Percentiles rank a stretch among this genome's conserved stretches.
Evolutionary conservation across 2,113 vertebrate species (phyloP).

Genomic region (Mionectes macconnelli): DNA sequence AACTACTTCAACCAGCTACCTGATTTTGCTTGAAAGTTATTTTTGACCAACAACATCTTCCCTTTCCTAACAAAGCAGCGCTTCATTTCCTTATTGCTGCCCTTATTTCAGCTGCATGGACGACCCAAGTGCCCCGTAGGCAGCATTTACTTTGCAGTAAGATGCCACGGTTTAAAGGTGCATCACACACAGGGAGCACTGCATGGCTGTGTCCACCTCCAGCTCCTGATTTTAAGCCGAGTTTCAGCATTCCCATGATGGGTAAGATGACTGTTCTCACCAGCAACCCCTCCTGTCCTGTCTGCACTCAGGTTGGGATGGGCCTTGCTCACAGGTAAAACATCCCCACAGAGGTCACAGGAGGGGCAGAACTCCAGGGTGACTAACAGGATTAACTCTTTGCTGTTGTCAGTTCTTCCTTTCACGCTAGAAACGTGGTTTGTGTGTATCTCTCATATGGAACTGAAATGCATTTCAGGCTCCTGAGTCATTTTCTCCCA

Average conservation of each 20-base stretch:
- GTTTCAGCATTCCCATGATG: background rate
- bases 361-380: background rate
- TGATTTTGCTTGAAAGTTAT: background rate
- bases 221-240: rapidly evolving
- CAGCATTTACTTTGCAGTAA: background rate
- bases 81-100: background rate
- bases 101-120: background rate
- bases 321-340: background rate
- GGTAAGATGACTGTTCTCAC: background rate
- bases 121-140: background rate
- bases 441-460: background rate
- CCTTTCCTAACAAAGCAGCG: background rate
- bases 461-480: background rate
- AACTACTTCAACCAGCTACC: constrained; percentile 3
- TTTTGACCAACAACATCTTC: background rate
- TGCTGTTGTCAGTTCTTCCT: background rate
- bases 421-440: background rate
- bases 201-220: background rate
- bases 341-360: background rate
- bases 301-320: background rate
- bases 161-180: background rate
- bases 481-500: background rate
- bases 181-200: background rate
- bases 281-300: background rate
- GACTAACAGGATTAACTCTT: background rate